These are phyloP conservation scores for Metacarcinus magister DNA, from an alignment of 2,888 invertebrate species.

Conservation along the genomic window DNA sequence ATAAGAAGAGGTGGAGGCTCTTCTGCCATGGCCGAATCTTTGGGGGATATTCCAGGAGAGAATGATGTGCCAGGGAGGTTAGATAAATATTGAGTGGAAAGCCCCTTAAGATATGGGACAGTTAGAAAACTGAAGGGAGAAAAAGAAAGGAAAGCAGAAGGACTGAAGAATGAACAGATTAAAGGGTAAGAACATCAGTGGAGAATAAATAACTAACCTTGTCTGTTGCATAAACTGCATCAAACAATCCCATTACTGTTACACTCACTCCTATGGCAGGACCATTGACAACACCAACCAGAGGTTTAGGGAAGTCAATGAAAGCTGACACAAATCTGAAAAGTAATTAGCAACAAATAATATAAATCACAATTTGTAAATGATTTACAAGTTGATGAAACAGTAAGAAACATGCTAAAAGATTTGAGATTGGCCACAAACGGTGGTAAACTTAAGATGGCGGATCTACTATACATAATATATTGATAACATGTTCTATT, in stretches of 20 bases:
- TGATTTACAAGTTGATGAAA: neutral
- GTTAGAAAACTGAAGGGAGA: neutral
- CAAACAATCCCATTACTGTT: conserved; percentile 93
- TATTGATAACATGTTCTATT: too few relatives aligned
- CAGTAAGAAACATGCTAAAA: neutral
- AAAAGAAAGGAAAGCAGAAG: neutral
- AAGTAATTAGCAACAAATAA: conserved; percentile 83
- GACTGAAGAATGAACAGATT: too few relatives aligned
- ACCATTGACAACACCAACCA: conserved; percentile 96
- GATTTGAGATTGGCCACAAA: too few relatives aligned
- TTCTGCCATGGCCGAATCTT: too few relatives aligned
- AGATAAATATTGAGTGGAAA: too few relatives aligned
- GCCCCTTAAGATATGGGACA: too few relatives aligned
- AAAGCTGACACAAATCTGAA: conserved; percentile 90
- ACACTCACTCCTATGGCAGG: conserved; percentile 96
- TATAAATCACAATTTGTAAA: neutral
- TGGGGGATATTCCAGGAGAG: too few relatives aligned
- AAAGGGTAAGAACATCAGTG: neutral
- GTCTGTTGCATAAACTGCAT: conserved; percentile 94
- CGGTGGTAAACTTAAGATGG: too few relatives aligned
- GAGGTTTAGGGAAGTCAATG: conserved; percentile 94
- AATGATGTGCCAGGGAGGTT: too few relatives aligned
- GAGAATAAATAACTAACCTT: conserved; percentile 85
- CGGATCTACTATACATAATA: too few relatives aligned
- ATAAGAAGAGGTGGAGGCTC: too few relatives aligned